phyloP scores from a whole-genome alignment of 2,888 invertebrate genomes.

The Brenthis hecate region DNA sequence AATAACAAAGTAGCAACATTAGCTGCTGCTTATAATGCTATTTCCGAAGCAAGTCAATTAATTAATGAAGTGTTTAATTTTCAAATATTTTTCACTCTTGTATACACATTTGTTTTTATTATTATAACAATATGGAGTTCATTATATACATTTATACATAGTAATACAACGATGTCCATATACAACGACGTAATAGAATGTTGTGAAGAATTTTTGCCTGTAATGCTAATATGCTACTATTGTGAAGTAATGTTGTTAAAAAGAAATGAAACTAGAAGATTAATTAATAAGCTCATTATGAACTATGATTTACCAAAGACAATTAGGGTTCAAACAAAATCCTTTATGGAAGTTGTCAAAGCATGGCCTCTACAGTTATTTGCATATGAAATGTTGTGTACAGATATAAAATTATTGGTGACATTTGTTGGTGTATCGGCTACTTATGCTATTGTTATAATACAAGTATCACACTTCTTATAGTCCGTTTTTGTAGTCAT shows the following conservation, averaged over 20 bases:
- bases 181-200: slow-evolving; percentile 53
- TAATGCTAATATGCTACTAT: slow-evolving; percentile 36
- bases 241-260: slow-evolving; percentile 55
- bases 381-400: slow-evolving; percentile 61
- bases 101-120: slow-evolving; percentile 56
- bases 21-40: slow-evolving; percentile 41
- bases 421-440: slow-evolving; percentile 67
- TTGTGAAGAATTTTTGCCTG: slow-evolving; percentile 40
- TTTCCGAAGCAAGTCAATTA: slow-evolving; percentile 47
- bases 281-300: slow-evolving; percentile 64
- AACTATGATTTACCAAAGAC: slow-evolving; percentile 58
- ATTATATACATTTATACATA: slow-evolving; percentile 51
- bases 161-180: slow-evolving; percentile 44
- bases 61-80: slow-evolving; percentile 61
- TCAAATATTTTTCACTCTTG: slow-evolving; percentile 56
- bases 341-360: slow-evolving; percentile 63
- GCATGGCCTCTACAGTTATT: slow-evolving; percentile 53
- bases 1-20: slow-evolving; percentile 41
- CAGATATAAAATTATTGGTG: slow-evolving; percentile 62
- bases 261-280: slow-evolving; percentile 53
- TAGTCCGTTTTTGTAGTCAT: slow-evolving; percentile 37
- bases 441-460: slow-evolving; percentile 66
- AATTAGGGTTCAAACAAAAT: slow-evolving; percentile 62
- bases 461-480: slow-evolving; percentile 62
- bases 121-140: slow-evolving; percentile 59